Percentiles rank a stretch among this genome's conserved stretches.
Evolutionary conservation across 2,888 invertebrate species (phyloP).

Genomic region (Aphrophora alni): DNA sequence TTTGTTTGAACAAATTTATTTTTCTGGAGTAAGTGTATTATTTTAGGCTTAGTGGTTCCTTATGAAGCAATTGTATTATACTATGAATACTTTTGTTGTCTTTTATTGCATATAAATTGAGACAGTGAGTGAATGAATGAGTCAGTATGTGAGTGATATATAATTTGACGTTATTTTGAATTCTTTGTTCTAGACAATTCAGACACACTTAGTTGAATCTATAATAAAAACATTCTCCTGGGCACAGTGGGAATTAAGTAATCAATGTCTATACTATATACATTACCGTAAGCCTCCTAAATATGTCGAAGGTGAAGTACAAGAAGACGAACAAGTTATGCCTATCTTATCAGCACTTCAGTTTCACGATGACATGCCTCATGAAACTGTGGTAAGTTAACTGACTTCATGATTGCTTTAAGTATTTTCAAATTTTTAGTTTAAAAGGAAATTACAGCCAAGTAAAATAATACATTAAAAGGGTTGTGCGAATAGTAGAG

Average conservation of each 20-base stretch:
- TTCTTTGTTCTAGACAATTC: neutral
- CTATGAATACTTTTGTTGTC: too few relatives aligned
- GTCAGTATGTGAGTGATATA: too few relatives aligned
- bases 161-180: neutral
- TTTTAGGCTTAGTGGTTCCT: too few relatives aligned
- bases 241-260: conserved; percentile 85
- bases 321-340: conserved; percentile 62
- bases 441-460: too few relatives aligned
- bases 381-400: conserved; percentile 80
- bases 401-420: neutral
- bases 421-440: too few relatives aligned
- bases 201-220: conserved; percentile 55
- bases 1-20: too few relatives aligned
- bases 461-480: too few relatives aligned
- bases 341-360: conserved; percentile 84
- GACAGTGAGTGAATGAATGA: too few relatives aligned
- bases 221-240: conserved; percentile 77
- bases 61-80: too few relatives aligned
- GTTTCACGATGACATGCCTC: conserved; percentile 85
- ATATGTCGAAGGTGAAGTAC: conserved; percentile 60
- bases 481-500: too few relatives aligned
- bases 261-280: conserved; percentile 83
- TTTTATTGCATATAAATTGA: too few relatives aligned
- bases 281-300: conserved; percentile 76
- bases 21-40: too few relatives aligned